Conservation (phyloP, 2,797 vertebrate genomes). For the Cyprinodon diabolis region DNA sequence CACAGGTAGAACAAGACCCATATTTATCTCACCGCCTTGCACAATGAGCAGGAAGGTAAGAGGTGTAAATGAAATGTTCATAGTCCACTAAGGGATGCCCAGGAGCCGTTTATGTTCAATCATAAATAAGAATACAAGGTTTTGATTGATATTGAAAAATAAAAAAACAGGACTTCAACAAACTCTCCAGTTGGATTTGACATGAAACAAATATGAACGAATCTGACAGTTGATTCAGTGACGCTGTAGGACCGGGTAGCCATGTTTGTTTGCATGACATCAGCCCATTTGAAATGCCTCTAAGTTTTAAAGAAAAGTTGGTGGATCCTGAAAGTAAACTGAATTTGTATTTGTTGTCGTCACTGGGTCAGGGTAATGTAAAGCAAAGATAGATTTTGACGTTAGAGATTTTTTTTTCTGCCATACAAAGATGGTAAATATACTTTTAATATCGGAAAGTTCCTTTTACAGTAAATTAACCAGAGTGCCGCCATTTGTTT, state of each 20-base stretch:
- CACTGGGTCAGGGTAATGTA: not conserved
- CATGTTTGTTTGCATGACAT: not conserved
- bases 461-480: not conserved
- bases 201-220: not conserved
- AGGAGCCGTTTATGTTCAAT: too few species aligned
- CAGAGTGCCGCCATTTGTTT: not conserved
- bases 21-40: not conserved
- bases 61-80: too few species aligned
- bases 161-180: not conserved
- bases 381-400: not conserved
- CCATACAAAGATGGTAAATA: not conserved
- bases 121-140: too few species aligned
- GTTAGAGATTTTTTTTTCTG: not conserved
- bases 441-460: slow-evolving; percentile 3
- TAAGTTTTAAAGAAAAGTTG: not conserved
- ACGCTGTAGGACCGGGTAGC: not conserved
- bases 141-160: too few species aligned
- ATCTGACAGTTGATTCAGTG: not conserved
- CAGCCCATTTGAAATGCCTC: not conserved
- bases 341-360: not conserved
- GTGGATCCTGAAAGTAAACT: not conserved
- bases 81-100: too few species aligned
- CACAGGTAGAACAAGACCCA: not conserved
- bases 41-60: not conserved
- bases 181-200: not conserved